Base-by-base conservation (phyloP, 2,797 vertebrate genomes). In the Chromobotia macracanthus region DNA sequence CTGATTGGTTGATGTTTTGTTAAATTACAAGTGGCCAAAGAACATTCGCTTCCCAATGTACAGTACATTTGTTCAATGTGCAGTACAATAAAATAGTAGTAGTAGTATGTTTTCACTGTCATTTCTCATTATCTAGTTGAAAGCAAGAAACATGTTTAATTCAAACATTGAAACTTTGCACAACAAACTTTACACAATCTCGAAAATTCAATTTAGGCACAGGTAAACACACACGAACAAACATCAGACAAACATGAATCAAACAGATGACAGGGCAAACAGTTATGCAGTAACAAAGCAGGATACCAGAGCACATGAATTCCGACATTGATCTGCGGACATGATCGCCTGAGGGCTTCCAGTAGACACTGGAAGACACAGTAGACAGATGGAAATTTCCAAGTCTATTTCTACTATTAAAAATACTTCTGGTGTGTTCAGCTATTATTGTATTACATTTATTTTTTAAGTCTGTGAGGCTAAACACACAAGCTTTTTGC, bases 371-470 rank as follows among this genome's bases (percentile, higher is more conserved):
- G 61, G 63, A 28, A 31, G 5, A 31, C 31, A 31, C 3, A 73
- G 68, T 75, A 83, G 76, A 82, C 79, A 83, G 76, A 82, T 77
- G 65, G 50, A 80, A 65, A 46, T 71, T 55, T 50, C 31, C 48
- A 67, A 58, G 66, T 21, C n/a, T 51, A 58, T 64, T 68, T 75
- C 56, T 69, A 68, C 48, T 74, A 71, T 79, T 63, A 68, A 79
- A 80, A 78, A 44, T 65, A 74, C 1, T n/a, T 38, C 23, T 68
- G n/a, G 13, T 77, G 63, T 46, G 2, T 19, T 74, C 51, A 79
- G 21, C 19, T 64, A n/a, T 72, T 21, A 21, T 19, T 64, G 8
- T 48, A 48, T 1, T 60, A 3, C 56, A 58, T 48, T 13, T 15
- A 48, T 23, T 31, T 61, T 25, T 25, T 15, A 1, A 15, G 25